A percentile compares a stretch with the other conserved stretches of the same genome.
Conservation (phyloP, 1,140 invertebrate genomes). For the Caenorhabditis brenneri region DNA sequence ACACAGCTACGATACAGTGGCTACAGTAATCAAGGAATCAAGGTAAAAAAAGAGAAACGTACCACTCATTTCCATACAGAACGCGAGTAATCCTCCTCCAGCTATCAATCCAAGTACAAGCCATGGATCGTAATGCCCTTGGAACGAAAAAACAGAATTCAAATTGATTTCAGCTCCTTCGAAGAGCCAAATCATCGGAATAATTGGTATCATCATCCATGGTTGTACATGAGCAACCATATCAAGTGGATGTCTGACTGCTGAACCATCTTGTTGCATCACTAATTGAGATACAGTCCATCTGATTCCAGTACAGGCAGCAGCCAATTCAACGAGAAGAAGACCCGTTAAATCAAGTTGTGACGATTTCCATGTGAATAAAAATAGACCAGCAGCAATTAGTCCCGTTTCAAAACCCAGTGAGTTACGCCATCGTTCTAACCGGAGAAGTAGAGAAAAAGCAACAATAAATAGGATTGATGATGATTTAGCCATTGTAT, state of each 20-base stretch:
- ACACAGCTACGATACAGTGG: too few species aligned
- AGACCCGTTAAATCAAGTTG: slow-evolving; percentile 90
- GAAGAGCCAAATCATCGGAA: slow-evolving; percentile 84
- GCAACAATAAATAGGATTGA: slow-evolving; percentile 69
- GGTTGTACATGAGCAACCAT: slow-evolving; percentile 97
- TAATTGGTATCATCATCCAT: slow-evolving; percentile 90
- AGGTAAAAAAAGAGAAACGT: slow-evolving; percentile 52
- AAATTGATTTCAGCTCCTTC: slow-evolving; percentile 76
- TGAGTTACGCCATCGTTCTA: slow-evolving; percentile 79
- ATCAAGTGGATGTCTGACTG: slow-evolving; percentile 83
- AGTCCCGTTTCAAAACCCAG: slow-evolving; percentile 85
- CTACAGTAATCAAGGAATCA: too few species aligned
- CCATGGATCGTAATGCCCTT: slow-evolving; percentile 69
- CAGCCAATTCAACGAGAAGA: slow-evolving; percentile 84
- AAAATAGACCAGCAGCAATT: slow-evolving; percentile 86
- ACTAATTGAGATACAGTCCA: slow-evolving; percentile 97
- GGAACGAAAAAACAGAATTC: slow-evolving; percentile 73
- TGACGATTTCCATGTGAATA: slow-evolving; percentile 96
- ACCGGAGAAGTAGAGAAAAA: slow-evolving; percentile 64
- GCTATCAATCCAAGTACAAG: slow-evolving; percentile 73
- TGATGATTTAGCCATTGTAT: slow-evolving; percentile 70
- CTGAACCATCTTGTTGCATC: slow-evolving; percentile 87
- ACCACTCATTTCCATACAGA: slow-evolving; percentile 84
- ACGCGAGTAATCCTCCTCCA: slow-evolving; percentile 84
- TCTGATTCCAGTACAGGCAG: slow-evolving; percentile 84